Base-by-base conservation (phyloP, 2,113 vertebrate species). In the Perccottus glenii region DNA sequence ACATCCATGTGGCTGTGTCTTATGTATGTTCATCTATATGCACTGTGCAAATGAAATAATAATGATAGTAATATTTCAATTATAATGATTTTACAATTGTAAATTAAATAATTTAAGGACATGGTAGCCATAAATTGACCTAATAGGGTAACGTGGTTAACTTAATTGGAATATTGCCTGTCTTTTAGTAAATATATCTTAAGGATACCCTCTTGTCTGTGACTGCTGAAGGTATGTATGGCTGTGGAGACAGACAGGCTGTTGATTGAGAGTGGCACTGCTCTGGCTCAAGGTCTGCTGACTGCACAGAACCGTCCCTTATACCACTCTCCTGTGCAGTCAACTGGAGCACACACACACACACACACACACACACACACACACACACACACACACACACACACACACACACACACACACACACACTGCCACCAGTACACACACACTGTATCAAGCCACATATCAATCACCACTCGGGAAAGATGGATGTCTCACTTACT, bases 251-350 rank as follows among this genome's bases (percentile, higher is more conserved):
- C 70, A 59, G 83, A 87, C 85, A 88, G 80, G 63, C 67, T 76
- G 74, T 83, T 85, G 87, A 90, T 88, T 87, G 82, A 91, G 83
- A 88, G 81, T 80, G 87, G 80, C 87, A 75, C 27, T 69, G 80
- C 74, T 80, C 76, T 74, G 82, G 84, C 72, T 77, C 84, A 87
- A 85, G 85, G 88, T 90, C 87, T 89, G 88, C 90, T 90, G 87
- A 90, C 84, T 82, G 73, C 79, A 88, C 82, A 87, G 67, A 86
- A 81, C 67, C 15, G 51, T 71, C 75, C 57, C 68, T 77, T 81
- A 77, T 67, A 63, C 78, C 74, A 68, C 68, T 35, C 72, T 60
- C 4, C 77, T 64, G 81, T 71, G 78, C 78, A 78, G 72, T 84
- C 66, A 70, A 81, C 72, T 50, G 35, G 57, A 85, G 76, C 81